phyloP scores from a whole-genome alignment of 2,888 invertebrate species.

The Papilio gigon region DNA sequence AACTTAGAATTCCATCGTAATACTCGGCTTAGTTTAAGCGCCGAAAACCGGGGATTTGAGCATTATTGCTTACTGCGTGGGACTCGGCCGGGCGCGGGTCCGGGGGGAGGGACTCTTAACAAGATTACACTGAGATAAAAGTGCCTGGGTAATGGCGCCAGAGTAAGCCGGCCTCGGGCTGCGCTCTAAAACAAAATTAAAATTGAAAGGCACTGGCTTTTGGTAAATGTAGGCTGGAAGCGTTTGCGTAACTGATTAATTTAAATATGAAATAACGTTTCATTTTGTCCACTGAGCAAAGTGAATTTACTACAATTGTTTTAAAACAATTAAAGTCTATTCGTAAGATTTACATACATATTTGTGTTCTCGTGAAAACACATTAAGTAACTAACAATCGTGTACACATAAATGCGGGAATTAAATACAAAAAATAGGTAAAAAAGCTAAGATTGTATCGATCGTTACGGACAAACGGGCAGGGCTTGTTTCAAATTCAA shows the following conservation, averaged over 20 bases:
- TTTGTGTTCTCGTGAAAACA: too few relatives aligned
- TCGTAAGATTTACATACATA: too few relatives aligned
- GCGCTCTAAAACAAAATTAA: constrained; percentile 75
- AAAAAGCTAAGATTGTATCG: constrained; percentile 56
- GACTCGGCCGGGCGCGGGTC: constrained; percentile 46
- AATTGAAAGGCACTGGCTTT: constrained; percentile 57
- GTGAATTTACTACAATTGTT: too few relatives aligned
- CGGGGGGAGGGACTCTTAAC: constrained; percentile 72
- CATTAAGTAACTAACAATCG: too few relatives aligned
- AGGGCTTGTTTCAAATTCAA: constrained; percentile 77
- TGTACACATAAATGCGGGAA: neutral
- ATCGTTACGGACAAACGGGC: constrained; percentile 56
- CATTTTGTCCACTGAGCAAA: neutral
- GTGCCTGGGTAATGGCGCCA: constrained; percentile 75
- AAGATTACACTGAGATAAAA: constrained; percentile 82
- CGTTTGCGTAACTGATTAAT: constrained; percentile 13
- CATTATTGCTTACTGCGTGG: constrained; percentile 69
- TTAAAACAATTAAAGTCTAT: too few relatives aligned
- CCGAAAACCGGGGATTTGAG: constrained; percentile 76
- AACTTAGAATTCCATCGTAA: constrained; percentile 66
- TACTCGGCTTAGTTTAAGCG: constrained; percentile 75
- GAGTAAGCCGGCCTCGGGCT: constrained; percentile 66
- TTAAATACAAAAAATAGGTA: neutral
- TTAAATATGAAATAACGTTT: neutral
- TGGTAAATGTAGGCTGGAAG: constrained; percentile 33